Evolutionary conservation across 2,113 vertebrate genomes (phyloP).

Genomic region (Otus sunia): DNA sequence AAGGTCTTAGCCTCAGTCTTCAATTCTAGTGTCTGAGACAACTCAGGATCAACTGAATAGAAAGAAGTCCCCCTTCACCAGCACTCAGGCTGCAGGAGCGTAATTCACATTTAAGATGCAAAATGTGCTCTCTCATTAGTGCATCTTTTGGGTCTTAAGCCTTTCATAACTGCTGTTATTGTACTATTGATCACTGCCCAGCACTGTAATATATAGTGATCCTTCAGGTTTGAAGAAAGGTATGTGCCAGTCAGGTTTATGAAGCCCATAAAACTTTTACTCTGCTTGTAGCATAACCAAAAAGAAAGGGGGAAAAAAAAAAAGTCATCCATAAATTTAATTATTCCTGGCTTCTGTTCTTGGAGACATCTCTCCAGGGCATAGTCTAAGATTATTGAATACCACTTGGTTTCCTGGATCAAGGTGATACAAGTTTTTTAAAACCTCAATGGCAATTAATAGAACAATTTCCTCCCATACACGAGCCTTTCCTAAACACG

Average conservation of each 20-base stretch:
- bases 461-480: not conserved
- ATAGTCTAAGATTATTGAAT: slow-evolving; percentile 9
- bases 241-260: slow-evolving; percentile 37
- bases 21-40: not conserved
- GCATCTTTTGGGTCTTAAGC: not conserved
- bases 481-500: not conserved
- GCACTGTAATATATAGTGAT: not conserved
- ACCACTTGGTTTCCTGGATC: not conserved
- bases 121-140: not conserved
- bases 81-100: not conserved
- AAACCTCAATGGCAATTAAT: not conserved
- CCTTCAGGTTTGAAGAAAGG: not conserved
- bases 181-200: not conserved
- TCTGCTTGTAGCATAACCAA: slow-evolving; percentile 35
- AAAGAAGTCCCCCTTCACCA: not conserved
- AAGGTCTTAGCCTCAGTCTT: not conserved
- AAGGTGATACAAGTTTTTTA: slow-evolving; percentile 1
- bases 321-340: slow-evolving; percentile 43
- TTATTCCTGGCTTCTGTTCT: slow-evolving; percentile 53
- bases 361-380: slow-evolving; percentile 15
- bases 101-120: not conserved
- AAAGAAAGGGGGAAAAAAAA: not conserved
- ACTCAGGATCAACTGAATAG: not conserved
- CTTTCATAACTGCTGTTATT: not conserved
- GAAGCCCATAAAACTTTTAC: slow-evolving; percentile 45